phyloP scores from a whole-genome alignment of 2,797 vertebrate species.

The Falco concolor region DNA sequence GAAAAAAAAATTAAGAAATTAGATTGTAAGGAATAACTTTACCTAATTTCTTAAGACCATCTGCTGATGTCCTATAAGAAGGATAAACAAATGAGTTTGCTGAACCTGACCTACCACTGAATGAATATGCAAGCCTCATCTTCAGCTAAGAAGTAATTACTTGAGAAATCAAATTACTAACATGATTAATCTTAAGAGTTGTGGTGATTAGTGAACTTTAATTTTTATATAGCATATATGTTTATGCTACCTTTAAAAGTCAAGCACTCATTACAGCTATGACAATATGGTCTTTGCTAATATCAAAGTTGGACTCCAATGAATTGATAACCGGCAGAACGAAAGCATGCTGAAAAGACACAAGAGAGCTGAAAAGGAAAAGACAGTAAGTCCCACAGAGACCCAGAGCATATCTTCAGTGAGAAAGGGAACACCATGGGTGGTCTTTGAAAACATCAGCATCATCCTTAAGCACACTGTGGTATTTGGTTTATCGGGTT shows the following conservation, averaged over 20 bases:
- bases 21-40: background rate
- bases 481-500: constrained; percentile 71
- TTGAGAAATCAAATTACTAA: constrained; percentile 64
- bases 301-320: constrained; percentile 49
- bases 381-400: constrained; percentile 44
- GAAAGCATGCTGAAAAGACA: constrained; percentile 41
- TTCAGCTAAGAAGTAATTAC: constrained; percentile 21
- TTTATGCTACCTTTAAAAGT: constrained; percentile 72
- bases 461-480: constrained; percentile 62
- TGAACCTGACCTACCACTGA: background rate
- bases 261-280: constrained; percentile 68
- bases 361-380: constrained; percentile 19
- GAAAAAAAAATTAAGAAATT: background rate
- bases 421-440: constrained; percentile 62
- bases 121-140: constrained; percentile 2
- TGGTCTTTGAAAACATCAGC: constrained; percentile 76
- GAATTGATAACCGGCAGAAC: constrained; percentile 63
- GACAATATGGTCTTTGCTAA: constrained; percentile 67
- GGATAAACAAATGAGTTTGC: background rate
- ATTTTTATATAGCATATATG: constrained; percentile 61
- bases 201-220: constrained; percentile 64
- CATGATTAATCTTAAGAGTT: constrained; percentile 48
- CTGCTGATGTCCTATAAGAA: background rate
- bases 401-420: constrained; percentile 53
- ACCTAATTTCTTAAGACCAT: background rate